Percentiles rank a stretch among this genome's conserved stretches.
Evolutionary conservation across 1,140 invertebrate species (phyloP).

Genomic region (Thalassaphorura encarpata): DNA sequence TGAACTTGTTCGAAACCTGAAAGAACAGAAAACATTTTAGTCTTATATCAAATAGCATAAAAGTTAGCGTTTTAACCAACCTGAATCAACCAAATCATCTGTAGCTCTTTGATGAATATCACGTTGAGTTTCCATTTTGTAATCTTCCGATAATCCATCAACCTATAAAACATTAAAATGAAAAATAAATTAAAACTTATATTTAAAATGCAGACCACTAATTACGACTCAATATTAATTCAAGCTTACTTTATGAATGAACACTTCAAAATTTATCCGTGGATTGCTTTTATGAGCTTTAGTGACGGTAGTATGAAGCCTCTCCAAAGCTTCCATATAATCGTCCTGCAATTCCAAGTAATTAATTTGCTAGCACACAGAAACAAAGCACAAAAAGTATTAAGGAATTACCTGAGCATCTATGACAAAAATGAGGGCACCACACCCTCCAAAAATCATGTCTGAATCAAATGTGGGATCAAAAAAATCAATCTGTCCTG

Average conservation of each 20-base stretch:
- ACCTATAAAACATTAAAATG: too few species aligned
- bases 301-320: constrained; percentile 82
- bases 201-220: neutral
- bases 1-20: constrained; percentile 68
- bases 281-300: constrained; percentile 94
- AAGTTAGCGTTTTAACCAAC: constrained; percentile 40
- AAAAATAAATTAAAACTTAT: constrained; percentile 37
- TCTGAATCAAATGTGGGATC: constrained; percentile 93
- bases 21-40: constrained; percentile 33
- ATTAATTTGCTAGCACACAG: neutral
- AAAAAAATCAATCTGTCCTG: constrained; percentile 96
- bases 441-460: constrained; percentile 87
- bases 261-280: constrained; percentile 96
- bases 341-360: constrained; percentile 58
- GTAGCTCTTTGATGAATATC: constrained; percentile 95
- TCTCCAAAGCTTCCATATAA: constrained; percentile 88
- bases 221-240: neutral
- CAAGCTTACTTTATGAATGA: constrained; percentile 84
- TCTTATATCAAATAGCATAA: constrained; percentile 1
- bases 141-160: constrained; percentile 95
- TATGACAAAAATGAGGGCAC: constrained; percentile 96
- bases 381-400: too few species aligned
- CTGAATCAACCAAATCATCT: constrained; percentile 84
- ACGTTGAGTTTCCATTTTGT: constrained; percentile 95
- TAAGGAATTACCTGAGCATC: constrained; percentile 85